Conservation (phyloP, 2,888 invertebrate genomes). For the Ditula angustiorana region DNA sequence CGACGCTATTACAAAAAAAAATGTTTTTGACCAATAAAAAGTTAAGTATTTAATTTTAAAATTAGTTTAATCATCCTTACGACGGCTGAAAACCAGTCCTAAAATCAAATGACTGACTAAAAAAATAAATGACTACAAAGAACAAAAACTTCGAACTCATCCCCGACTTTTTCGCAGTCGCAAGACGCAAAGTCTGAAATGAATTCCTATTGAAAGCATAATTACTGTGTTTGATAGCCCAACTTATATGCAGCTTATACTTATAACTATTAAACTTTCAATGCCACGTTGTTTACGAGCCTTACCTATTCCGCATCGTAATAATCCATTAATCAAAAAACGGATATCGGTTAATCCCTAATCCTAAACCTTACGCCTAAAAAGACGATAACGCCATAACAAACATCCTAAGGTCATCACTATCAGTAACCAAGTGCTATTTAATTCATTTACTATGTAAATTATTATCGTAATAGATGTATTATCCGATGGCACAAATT, state of each 20-base stretch:
- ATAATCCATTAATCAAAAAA: conserved; percentile 6
- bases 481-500: not conserved
- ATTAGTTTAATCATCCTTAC: too few species aligned
- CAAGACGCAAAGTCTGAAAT: too few species aligned
- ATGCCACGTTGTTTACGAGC: not conserved
- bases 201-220: too few species aligned
- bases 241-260: not conserved
- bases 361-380: not conserved
- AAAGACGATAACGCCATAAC: not conserved
- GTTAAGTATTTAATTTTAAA: too few species aligned
- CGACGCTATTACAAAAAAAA: too few species aligned
- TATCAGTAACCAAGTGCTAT: not conserved
- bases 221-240: too few species aligned
- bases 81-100: too few species aligned
- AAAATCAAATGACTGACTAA: too few species aligned
- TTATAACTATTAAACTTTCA: not conserved
- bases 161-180: too few species aligned
- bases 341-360: not conserved
- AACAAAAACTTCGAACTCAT: too few species aligned
- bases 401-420: not conserved
- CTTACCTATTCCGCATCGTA: not conserved
- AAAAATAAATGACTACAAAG: too few species aligned
- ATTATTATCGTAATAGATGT: conserved; percentile 3
- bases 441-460: conserved; percentile 2
- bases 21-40: too few species aligned